phyloP scores from a whole-genome alignment of 2,113 vertebrate genomes.

The Cheilinus undulatus region DNA sequence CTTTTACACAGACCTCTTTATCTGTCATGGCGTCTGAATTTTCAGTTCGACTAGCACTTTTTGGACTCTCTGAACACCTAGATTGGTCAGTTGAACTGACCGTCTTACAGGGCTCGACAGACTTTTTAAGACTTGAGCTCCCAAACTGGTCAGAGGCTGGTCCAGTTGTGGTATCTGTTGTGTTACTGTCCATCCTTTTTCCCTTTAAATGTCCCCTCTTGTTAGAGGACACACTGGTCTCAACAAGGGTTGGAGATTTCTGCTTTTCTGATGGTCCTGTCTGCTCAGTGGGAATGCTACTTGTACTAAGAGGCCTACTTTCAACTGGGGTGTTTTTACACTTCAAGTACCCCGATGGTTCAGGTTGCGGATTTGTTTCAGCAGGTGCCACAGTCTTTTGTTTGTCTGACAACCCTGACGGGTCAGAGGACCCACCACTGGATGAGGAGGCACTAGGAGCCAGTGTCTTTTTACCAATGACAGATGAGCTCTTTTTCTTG shows the following conservation, averaged over 20 bases:
- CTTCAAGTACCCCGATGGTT: constrained; percentile 42
- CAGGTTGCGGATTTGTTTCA: constrained; percentile 40
- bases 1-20: constrained; percentile 17
- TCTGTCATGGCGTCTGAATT: neutral
- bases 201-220: constrained; percentile 40
- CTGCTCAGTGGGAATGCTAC: constrained; percentile 9
- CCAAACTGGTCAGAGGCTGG: neutral
- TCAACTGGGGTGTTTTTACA: constrained; percentile 35
- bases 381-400: constrained; percentile 22
- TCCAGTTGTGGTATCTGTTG: constrained; percentile 4
- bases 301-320: constrained; percentile 10
- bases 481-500: constrained; percentile 77
- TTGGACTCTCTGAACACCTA: constrained; percentile 23
- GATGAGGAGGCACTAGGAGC: constrained; percentile 16
- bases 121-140: constrained; percentile 31
- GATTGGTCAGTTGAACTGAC: constrained; percentile 14
- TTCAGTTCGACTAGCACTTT: constrained; percentile 17
- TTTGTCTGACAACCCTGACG: constrained; percentile 33
- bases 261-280: constrained; percentile 19
- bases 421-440: constrained; percentile 24
- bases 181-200: constrained; percentile 2
- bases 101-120: constrained; percentile 2
- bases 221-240: neutral
- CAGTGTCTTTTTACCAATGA: constrained; percentile 54
- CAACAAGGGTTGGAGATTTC: constrained; percentile 8